Base-by-base conservation (phyloP, 2,113 vertebrate species). In the Mesocricetus auratus region DNA sequence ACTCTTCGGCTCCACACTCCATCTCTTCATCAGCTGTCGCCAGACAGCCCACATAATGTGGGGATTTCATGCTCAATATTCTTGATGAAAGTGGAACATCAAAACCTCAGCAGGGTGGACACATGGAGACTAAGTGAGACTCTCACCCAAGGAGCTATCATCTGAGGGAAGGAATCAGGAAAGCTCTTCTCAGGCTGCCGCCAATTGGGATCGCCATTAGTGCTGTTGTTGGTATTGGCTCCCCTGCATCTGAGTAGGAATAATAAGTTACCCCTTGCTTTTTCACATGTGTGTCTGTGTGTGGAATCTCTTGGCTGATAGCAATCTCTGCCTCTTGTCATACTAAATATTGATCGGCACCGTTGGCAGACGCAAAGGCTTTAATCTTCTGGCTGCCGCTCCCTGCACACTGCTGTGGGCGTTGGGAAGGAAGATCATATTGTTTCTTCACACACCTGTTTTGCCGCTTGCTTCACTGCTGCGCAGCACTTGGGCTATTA, bases 41-140 rank as follows among this genome's bases (percentile, higher is more conserved):
- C 93, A 96, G 91, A 94, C 94, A 96, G 96, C 96, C 97, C 93
- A 94, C 97, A 94, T 96, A 96, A 98, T 96, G 96, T 98, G 98
- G 96, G 92, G 97, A 98, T 98, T 98, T 98, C 97, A 96, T 98
- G 97, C 97, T 98, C 98, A 98, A 98, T 98, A 98, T 98, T 98
- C 98, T 62, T 96, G 90, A 98, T 97, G 98, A 97, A 97, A 98
- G 97, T 96, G 0, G 1, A 97, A 97, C 98, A 98, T 98, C 98
- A 98, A 98, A 98, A 98, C 97, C 98, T 96, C 98, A 98, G 98
- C 96, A 15, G 98, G 98, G 96, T 97, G 95, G 95, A 98, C 96
- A 88, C 96, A 88, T 93, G 96, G 95, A 98, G 96, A 91, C 97
- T 98, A 94, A 98, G 97, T 1, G 87, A 93, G 95, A 86, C 81